Percentiles rank a stretch among this genome's conserved stretches.
These are phyloP conservation scores for Melanerpes formicivorus DNA, from an alignment of 2,113 vertebrate species.

Conservation along the genomic window DNA sequence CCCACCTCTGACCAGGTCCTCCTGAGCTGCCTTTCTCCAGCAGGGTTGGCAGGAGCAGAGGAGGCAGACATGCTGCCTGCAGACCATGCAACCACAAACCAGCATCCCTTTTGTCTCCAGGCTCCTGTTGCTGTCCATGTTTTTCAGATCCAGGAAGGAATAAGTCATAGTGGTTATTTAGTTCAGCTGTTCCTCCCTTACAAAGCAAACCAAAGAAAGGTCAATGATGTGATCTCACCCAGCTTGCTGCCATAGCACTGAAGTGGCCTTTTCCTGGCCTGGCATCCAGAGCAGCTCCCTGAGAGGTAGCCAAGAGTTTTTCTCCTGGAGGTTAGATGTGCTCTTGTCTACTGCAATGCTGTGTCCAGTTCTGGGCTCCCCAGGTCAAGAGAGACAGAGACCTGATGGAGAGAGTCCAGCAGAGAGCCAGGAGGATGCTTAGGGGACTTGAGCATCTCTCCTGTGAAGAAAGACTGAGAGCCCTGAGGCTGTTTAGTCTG, in stretches of 20 bases:
- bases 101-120: background rate
- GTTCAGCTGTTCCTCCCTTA: conserved; percentile 7
- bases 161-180: background rate
- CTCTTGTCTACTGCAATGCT: background rate
- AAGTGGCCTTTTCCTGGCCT: background rate
- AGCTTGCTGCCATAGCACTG: background rate
- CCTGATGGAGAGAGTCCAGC: too few relatives aligned
- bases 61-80: background rate
- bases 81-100: rapidly evolving
- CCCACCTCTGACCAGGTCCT: background rate
- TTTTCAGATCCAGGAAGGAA: background rate
- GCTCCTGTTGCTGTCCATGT: background rate
- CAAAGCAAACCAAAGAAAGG: conserved; percentile 5
- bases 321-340: conserved; percentile 30
- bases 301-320: background rate
- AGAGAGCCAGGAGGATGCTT: too few relatives aligned
- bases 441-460: too few relatives aligned
- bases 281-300: background rate
- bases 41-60: background rate
- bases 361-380: too few relatives aligned
- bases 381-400: too few relatives aligned
- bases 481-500: too few relatives aligned
- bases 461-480: too few relatives aligned
- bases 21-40: background rate
- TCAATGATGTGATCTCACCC: background rate